phyloP scores from a whole-genome alignment of 2,113 vertebrate species.

The Oriolus oriolus region DNA sequence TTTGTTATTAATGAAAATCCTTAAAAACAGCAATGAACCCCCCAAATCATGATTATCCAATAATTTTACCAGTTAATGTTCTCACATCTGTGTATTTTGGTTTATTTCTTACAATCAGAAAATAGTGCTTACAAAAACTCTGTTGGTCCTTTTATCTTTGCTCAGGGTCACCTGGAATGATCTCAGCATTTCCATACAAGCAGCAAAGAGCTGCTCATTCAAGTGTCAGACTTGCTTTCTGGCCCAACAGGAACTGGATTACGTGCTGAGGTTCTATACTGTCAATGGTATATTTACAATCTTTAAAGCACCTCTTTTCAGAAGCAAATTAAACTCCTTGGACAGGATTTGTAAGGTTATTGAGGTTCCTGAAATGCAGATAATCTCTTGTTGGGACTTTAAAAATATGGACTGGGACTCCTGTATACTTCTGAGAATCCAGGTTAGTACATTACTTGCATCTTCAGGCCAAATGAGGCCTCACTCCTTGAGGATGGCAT shows the following conservation, averaged over 20 bases:
- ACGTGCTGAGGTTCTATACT: background rate
- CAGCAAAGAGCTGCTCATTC: background rate
- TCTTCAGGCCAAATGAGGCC: background rate
- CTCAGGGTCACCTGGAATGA: background rate
- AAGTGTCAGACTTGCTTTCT: background rate
- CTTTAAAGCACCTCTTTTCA: slow-evolving; percentile 15
- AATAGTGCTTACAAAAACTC: background rate
- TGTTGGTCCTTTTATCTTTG: background rate
- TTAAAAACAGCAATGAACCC: accelerated
- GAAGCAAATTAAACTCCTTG: background rate
- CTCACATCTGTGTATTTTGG: background rate
- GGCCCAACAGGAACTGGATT: background rate
- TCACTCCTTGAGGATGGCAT: background rate
- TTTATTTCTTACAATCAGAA: background rate
- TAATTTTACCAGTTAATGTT: background rate
- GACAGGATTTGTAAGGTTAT: background rate
- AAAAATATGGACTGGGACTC: background rate
- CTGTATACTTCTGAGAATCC: background rate
- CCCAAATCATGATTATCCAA: background rate
- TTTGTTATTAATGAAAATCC: background rate
- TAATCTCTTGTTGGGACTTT: background rate
- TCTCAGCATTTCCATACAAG: background rate
- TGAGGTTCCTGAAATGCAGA: background rate
- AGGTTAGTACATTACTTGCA: background rate
- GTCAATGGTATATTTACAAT: background rate